These are phyloP conservation scores for Loxodonta africana DNA, from an alignment of 2,113 vertebrate species.

Conservation along the genomic window DNA sequence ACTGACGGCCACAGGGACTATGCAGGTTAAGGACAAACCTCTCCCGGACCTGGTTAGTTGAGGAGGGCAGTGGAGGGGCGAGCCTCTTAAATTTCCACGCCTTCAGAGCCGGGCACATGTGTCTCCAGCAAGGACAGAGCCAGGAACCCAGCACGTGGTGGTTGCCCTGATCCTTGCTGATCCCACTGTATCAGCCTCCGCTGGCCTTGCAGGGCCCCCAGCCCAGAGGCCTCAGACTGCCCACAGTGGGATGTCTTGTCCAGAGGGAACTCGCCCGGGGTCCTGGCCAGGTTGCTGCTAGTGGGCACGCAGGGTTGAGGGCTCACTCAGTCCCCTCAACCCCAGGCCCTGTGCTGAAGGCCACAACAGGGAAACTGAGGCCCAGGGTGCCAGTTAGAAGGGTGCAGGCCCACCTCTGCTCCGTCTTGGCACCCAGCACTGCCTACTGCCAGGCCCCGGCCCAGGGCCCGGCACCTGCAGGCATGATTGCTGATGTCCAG, in stretches of 20 bases:
- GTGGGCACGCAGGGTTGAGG: too few relatives aligned
- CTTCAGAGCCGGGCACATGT: neutral
- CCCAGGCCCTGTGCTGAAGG: neutral
- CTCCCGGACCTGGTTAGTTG: neutral
- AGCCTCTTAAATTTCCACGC: fast-evolving
- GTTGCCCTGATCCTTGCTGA: neutral
- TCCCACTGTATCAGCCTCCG: fast-evolving
- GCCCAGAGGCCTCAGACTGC: neutral
- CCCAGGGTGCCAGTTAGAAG: neutral
- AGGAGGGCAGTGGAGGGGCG: fast-evolving
- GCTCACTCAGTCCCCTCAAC: neutral
- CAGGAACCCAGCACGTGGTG: neutral
- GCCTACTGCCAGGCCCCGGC: fast-evolving
- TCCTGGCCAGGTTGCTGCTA: too few relatives aligned
- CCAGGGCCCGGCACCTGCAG: too few relatives aligned
- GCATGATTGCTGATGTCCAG: neutral
- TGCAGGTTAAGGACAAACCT: neutral
- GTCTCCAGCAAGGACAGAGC: neutral
- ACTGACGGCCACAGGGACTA: fast-evolving
- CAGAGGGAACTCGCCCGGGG: fast-evolving
- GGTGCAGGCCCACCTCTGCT: neutral
- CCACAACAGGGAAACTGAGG: neutral
- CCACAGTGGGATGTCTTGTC: fast-evolving
- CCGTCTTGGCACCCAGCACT: neutral
- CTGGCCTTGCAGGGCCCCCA: fast-evolving